Evolutionary conservation across 2,113 vertebrate species (phyloP).

Genomic region (Hemichromis elongatus): DNA sequence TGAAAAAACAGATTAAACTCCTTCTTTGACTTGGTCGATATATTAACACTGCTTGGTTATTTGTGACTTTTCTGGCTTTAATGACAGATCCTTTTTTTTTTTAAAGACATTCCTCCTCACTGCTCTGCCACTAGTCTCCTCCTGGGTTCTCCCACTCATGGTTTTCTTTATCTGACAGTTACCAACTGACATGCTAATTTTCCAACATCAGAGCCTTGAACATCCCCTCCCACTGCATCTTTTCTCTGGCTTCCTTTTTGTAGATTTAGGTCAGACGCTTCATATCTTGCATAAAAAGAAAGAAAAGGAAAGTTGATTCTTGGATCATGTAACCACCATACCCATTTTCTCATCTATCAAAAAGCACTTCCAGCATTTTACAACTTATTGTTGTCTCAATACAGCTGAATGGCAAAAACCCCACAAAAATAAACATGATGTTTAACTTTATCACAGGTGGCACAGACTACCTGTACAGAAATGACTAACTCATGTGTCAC

Average conservation of each 20-base stretch:
- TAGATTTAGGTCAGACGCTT: conserved; percentile 73
- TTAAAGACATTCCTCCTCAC: background rate
- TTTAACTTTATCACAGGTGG: conserved; percentile 13
- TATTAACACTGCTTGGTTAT: background rate
- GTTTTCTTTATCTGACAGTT: conserved; percentile 47
- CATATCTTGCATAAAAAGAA: conserved; percentile 5
- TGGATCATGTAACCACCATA: conserved; percentile 32
- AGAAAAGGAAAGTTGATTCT: background rate
- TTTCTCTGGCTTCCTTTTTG: conserved; percentile 8
- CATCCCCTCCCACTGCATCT: background rate
- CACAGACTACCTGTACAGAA: conserved; percentile 46
- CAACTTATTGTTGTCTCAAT: conserved; percentile 7
- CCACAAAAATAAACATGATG: background rate
- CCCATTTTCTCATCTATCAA: conserved; percentile 12
- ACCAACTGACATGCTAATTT: conserved; percentile 64
- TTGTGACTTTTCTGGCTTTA: background rate
- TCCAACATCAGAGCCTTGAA: conserved; percentile 49
- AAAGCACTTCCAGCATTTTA: background rate
- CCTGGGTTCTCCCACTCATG: conserved; percentile 11
- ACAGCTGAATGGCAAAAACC: conserved; percentile 4
- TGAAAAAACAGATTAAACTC: background rate
- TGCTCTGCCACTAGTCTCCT: background rate
- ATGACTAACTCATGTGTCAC: conserved; percentile 35
- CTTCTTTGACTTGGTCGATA: background rate
- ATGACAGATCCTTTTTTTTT: background rate